Conservation (phyloP, 2,113 vertebrate species). For the Anser cygnoides region DNA sequence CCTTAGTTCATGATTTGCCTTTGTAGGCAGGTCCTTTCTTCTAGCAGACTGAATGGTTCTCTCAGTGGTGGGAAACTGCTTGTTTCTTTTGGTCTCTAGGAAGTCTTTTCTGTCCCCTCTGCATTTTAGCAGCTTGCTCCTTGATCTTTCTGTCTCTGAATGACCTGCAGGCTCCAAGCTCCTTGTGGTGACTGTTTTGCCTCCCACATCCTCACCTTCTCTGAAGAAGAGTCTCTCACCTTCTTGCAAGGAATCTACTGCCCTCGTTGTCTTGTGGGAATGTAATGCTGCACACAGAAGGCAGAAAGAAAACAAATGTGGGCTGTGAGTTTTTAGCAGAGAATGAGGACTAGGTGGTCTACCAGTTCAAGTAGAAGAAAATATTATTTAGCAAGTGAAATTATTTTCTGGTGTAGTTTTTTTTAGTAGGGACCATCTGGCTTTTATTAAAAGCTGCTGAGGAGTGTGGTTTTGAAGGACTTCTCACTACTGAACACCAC, state of each 20-base stretch:
- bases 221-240: neutral
- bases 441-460: neutral
- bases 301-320: neutral
- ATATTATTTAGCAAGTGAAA: neutral
- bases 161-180: neutral
- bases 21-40: neutral
- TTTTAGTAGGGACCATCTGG: neutral
- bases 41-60: neutral
- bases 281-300: fast-evolving
- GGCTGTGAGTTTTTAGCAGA: neutral
- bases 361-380: neutral
- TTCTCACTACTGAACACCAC: neutral
- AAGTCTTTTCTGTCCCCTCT: neutral
- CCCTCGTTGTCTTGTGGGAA: neutral
- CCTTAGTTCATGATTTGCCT: neutral
- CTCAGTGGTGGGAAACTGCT: neutral
- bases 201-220: neutral
- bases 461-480: neutral
- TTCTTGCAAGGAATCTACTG: neutral
- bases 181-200: neutral
- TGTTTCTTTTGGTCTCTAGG: neutral
- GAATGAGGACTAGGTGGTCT: neutral
- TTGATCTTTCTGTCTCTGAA: neutral
- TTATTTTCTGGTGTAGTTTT: neutral
- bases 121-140: neutral